Conservation (phyloP, 2,113 vertebrate species). For the Elephantulus edwardii region DNA sequence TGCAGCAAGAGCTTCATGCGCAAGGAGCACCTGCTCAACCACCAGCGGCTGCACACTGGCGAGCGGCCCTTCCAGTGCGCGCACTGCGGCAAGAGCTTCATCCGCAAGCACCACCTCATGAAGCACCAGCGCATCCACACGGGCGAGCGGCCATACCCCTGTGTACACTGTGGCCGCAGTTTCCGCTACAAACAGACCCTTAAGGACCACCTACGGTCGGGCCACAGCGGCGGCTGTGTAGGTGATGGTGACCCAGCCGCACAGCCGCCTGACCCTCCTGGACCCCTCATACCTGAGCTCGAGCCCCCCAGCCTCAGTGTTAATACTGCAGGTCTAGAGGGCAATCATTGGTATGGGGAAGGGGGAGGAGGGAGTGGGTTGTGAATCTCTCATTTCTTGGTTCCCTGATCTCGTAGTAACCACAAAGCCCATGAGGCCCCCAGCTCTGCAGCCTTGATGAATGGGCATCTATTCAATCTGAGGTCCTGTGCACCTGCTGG, state of each 20-base stretch:
- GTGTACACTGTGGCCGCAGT: constrained; percentile 56
- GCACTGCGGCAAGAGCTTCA: constrained; percentile 82
- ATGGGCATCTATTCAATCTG: too few species aligned
- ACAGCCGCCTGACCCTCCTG: constrained; percentile 53
- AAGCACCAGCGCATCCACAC: constrained; percentile 82
- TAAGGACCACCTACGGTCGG: constrained; percentile 71
- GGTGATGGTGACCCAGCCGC: not conserved
- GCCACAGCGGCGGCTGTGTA: constrained; percentile 46
- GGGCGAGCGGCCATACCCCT: constrained; percentile 72
- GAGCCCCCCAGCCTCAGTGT: constrained; percentile 50
- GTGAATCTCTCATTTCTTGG: not conserved
- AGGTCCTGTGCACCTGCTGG: too few species aligned
- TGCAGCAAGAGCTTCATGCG: constrained; percentile 93
- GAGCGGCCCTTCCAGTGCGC: constrained; percentile 81
- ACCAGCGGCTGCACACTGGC: constrained; percentile 81
- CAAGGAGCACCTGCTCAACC: constrained; percentile 89
- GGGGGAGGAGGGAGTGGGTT: constrained; percentile 5
- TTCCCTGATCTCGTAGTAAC: not conserved
- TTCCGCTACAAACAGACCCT: constrained; percentile 78
- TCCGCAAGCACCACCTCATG: constrained; percentile 80
- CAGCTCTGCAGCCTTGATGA: too few species aligned
- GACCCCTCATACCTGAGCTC: constrained; percentile 54
- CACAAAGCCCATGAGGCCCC: not conserved
- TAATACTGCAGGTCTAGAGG: constrained; percentile 31
- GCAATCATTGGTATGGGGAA: constrained; percentile 48